phyloP scores from a whole-genome alignment of 2,797 vertebrate genomes.

The Corythornis leucogaster region DNA sequence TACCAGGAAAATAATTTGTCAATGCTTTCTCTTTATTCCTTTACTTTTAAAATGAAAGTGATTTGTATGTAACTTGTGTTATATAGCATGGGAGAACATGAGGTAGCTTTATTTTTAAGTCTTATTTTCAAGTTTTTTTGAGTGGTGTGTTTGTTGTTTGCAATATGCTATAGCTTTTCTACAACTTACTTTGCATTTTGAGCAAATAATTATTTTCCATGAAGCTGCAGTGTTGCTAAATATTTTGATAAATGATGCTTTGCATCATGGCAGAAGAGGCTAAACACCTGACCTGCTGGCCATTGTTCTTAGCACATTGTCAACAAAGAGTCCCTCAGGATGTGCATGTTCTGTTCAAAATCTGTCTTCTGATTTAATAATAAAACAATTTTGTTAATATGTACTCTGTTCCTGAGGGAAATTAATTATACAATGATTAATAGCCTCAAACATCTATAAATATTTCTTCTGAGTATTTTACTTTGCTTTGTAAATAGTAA shows the following conservation, averaged over 20 bases:
- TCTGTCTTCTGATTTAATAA: conserved; percentile 35
- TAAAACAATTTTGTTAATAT: conserved; percentile 23
- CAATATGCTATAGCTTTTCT: background rate
- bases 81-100: background rate
- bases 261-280: background rate
- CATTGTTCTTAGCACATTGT: background rate
- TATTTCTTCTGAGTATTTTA: background rate
- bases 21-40: background rate
- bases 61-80: background rate
- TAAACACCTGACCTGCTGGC: background rate
- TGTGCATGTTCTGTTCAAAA: background rate
- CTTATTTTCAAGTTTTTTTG: background rate
- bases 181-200: background rate
- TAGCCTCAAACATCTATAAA: background rate
- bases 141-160: background rate
- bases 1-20: background rate
- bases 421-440: background rate
- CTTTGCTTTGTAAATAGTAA: background rate
- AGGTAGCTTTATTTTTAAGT: background rate
- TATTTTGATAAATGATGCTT: conserved; percentile 29
- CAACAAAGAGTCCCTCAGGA: background rate
- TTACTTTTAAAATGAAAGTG: background rate
- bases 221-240: background rate
- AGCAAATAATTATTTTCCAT: background rate
- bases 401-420: background rate